Percentiles rank a stretch among this genome's conserved stretches.
Evolutionary conservation across 2,113 vertebrate species (phyloP).

Genomic region (Hystrix cristata): DNA sequence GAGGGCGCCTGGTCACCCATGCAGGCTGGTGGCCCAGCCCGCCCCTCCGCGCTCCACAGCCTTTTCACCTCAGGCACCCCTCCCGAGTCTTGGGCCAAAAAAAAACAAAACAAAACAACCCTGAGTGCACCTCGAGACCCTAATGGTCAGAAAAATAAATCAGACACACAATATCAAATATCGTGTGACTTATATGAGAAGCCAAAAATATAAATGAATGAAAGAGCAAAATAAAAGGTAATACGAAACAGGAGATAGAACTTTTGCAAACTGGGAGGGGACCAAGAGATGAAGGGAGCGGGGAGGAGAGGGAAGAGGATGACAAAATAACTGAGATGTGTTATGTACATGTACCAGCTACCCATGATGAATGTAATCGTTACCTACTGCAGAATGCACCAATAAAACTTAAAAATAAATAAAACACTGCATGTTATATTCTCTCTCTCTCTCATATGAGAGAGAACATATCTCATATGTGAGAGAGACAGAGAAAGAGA

Average conservation of each 20-base stretch:
- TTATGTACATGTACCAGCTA: background rate
- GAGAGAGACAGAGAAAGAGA: too few species aligned
- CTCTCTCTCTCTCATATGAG: background rate
- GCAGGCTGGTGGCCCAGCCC: too few species aligned
- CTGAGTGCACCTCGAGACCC: background rate
- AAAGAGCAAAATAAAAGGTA: background rate
- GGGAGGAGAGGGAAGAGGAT: too few species aligned
- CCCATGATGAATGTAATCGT: background rate
- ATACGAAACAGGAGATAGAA: background rate
- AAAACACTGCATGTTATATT: background rate
- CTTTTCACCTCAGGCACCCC: too few species aligned
- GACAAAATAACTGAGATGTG: background rate
- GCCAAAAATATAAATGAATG: background rate
- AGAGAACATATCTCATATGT: too few species aligned
- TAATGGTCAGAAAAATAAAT: background rate
- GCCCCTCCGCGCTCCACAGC: too few species aligned
- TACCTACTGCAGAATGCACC: background rate
- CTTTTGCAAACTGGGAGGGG: background rate
- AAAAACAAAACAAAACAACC: too few species aligned
- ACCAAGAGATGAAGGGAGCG: background rate
- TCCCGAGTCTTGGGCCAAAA: too few species aligned
- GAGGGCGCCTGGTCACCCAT: too few species aligned
- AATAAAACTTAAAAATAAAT: background rate
- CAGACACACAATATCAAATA: background rate
- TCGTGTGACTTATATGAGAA: background rate